Evolutionary conservation across 2,113 vertebrate genomes (phyloP), one percentile per base, ranked within the genome.

Genomic region (Antennarius striatus): DNA sequence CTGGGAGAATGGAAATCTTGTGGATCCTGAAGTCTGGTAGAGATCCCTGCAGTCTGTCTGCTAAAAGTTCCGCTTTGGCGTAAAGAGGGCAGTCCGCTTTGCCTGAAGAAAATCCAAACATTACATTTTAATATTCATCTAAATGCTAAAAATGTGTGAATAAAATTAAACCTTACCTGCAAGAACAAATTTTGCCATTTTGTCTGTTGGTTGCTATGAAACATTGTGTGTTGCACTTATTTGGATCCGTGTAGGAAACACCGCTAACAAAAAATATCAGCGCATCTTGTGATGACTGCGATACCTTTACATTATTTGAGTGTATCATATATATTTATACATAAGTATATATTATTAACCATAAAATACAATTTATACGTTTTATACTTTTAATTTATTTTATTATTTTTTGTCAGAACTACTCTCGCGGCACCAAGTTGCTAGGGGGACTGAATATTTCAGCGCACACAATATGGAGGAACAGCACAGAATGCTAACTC

Each of bases 21-120:
- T 93, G 92, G 65, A 95, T 79, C 22, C 10, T 90, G 89, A 98
- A 97, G 88, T 92, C 46, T 4, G 95, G 96, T 73, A 99, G 88
- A 75, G 91, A 93, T 73, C 79, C 75, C 54, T 94, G 89, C 53
- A 99, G 91, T 17, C 87, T 83, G 68, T 99, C 96, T 47, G 94
- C 94, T 57, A 99, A 88, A 29, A 93, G 88, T 64, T 99, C 97
- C 32, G 94, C 95, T 88, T 95, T 95, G 45, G 97, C 96, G 65
- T 93, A 99, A 82, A 91, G 70, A 0, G 94, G 96, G 52, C 97
- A 99, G 75, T 95, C 81, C 5, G 95, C 90, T 79, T 72, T 95
- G 29, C 98, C 98, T 98, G 75, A 5, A 57, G 5, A 16, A 11
- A 56, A 53, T 0, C 47, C 5, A 68, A 22, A n/a, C 7, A 12